These are phyloP conservation scores for Glaucidium brasilianum DNA, from an alignment of 2,113 vertebrate genomes.

Conservation along the genomic window DNA sequence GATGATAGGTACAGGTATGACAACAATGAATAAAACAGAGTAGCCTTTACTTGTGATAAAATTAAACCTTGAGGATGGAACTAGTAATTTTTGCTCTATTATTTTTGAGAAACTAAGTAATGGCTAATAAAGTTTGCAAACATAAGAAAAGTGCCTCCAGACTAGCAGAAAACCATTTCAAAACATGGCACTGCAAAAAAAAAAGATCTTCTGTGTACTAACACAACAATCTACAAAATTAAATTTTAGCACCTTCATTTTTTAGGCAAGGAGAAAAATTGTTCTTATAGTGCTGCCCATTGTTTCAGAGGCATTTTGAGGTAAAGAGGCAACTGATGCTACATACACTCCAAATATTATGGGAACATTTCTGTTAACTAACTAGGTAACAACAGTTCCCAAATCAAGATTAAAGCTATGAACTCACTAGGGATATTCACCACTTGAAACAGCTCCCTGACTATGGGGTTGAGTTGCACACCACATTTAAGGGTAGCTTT, in stretches of 20 bases:
- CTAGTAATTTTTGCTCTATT: background rate
- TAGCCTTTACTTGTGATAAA: background rate
- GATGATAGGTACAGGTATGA: background rate
- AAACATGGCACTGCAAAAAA: background rate
- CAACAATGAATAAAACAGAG: background rate
- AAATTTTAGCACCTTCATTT: background rate
- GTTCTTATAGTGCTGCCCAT: background rate
- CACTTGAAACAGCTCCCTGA: background rate
- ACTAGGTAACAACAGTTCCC: background rate
- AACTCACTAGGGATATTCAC: background rate
- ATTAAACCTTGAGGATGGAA: background rate
- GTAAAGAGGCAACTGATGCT: background rate
- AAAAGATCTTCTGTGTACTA: background rate
- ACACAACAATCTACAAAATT: background rate
- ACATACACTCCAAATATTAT: background rate
- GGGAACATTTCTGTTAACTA: background rate
- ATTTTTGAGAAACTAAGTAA: background rate
- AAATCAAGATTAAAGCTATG: background rate
- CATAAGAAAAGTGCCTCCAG: background rate
- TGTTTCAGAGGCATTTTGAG: background rate
- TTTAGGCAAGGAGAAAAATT: background rate
- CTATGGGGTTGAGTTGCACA: background rate
- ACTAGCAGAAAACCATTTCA: background rate
- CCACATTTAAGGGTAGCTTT: background rate
- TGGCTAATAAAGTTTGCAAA: background rate